These are phyloP conservation scores for Sebastes nivosus DNA, from an alignment of 2,797 vertebrate genomes.

Conservation along the genomic window DNA sequence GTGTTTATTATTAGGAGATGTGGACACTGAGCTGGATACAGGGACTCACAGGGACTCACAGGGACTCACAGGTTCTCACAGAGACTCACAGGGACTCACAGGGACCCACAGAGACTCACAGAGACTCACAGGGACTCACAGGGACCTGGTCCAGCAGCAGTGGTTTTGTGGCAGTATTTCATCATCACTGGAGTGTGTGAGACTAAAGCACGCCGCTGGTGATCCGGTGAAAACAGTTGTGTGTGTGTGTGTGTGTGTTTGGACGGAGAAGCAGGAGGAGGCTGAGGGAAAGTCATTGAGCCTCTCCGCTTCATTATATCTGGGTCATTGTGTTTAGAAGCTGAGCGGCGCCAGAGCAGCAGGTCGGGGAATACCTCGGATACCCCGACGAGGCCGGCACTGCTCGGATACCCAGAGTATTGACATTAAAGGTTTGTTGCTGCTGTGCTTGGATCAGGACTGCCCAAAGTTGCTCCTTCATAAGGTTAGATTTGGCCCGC, in stretches of 20 bases:
- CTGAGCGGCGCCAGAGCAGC: slow-evolving; percentile 43
- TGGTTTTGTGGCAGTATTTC: not conserved
- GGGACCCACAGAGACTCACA: not conserved
- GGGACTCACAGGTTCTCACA: too few species aligned
- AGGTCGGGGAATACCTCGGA: slow-evolving; percentile 42
- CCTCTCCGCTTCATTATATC: slow-evolving; percentile 41
- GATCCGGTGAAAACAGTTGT: slow-evolving; percentile 34
- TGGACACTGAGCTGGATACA: not conserved
- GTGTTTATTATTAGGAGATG: not conserved
- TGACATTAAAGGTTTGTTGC: not conserved
- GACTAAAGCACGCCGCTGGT: not conserved
- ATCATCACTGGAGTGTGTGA: slow-evolving; percentile 7
- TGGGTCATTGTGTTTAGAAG: slow-evolving; percentile 49
- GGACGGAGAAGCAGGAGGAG: slow-evolving; percentile 24
- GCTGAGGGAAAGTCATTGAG: slow-evolving; percentile 24
- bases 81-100: too few species aligned
- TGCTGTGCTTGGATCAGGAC: too few species aligned
- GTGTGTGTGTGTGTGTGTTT: slow-evolving; percentile 12
- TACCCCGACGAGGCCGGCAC: not conserved
- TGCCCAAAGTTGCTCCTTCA: too few species aligned
- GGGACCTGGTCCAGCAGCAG: not conserved
- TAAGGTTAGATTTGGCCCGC: too few species aligned
- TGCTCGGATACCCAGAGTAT: not conserved
- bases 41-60: too few species aligned
- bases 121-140: not conserved